Evolutionary conservation across 2,797 vertebrate species (phyloP).

Genomic region (Rhinophrynus dorsalis): DNA sequence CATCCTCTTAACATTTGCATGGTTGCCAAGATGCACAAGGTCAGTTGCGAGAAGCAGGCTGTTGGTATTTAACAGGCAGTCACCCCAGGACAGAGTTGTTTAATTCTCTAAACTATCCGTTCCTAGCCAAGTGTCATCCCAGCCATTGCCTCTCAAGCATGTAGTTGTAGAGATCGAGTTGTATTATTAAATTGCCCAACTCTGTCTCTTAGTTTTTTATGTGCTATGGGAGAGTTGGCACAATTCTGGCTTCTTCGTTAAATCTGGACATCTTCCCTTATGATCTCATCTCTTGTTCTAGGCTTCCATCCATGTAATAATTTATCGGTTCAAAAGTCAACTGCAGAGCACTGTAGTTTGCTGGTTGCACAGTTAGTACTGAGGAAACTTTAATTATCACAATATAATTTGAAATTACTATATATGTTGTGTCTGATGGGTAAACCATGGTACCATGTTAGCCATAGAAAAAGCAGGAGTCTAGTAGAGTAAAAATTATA

Average conservation of each 20-base stretch:
- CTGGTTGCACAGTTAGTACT: not conserved
- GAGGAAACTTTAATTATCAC: not conserved
- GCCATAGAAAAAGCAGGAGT: no score
- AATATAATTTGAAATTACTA: not conserved
- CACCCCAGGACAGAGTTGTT: conserved; percentile 57
- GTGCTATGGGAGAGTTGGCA: conserved; percentile 11
- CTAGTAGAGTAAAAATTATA: no score
- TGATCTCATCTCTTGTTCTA: conserved; percentile 43
- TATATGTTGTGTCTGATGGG: not conserved
- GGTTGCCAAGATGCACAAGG: conserved; percentile 58
- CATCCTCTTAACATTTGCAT: conserved; percentile 58
- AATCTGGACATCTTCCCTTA: conserved; percentile 10
- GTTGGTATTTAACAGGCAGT: conserved; percentile 58
- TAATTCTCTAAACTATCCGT: conserved; percentile 49
- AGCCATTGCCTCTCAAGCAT: conserved; percentile 5
- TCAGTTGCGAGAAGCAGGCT: conserved; percentile 56
- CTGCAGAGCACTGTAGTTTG: not conserved
- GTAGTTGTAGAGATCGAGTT: not conserved
- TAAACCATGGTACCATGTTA: no score
- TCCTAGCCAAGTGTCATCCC: conserved; percentile 30
- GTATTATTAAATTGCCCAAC: conserved; percentile 2
- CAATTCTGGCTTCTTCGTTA: not conserved
- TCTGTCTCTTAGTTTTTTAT: not conserved
- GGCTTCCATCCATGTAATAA: conserved; percentile 28
- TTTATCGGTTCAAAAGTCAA: conserved; percentile 9